Percentiles rank a stretch among this genome's conserved stretches.
These are phyloP conservation scores for Syngnathus scovelli DNA, from an alignment of 2,113 vertebrate species.

Conservation along the genomic window DNA sequence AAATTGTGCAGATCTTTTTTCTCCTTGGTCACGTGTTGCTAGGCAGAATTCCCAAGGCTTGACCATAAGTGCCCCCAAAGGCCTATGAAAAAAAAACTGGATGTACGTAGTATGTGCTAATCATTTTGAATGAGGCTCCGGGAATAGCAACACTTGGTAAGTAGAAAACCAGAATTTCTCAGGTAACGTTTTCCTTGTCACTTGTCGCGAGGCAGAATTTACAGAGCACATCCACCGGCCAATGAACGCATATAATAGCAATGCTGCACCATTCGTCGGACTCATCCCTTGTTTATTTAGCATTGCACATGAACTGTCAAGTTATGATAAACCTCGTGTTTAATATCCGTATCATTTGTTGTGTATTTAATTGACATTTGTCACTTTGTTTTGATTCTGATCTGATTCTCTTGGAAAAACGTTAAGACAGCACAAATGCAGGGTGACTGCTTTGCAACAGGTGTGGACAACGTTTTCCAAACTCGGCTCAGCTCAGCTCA, in stretches of 20 bases:
- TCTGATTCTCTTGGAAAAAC: background rate
- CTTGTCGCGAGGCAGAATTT: background rate
- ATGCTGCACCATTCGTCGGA: background rate
- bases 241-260: background rate
- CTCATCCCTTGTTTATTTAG: no score
- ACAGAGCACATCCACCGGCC: background rate
- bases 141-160: no score
- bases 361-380: background rate
- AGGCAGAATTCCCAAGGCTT: background rate
- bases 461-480: background rate
- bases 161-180: no score
- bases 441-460: background rate
- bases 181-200: background rate
- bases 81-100: background rate
- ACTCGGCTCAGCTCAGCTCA: constrained; percentile 28
- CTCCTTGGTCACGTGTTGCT: background rate
- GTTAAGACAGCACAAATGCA: background rate
- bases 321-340: background rate
- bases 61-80: background rate
- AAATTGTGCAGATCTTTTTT: background rate
- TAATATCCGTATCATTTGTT: no score
- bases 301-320: background rate
- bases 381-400: background rate
- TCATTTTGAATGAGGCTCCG: background rate
- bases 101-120: background rate